These are phyloP conservation scores for Nicator chloris DNA, from an alignment of 2,113 vertebrate species.

Conservation along the genomic window DNA sequence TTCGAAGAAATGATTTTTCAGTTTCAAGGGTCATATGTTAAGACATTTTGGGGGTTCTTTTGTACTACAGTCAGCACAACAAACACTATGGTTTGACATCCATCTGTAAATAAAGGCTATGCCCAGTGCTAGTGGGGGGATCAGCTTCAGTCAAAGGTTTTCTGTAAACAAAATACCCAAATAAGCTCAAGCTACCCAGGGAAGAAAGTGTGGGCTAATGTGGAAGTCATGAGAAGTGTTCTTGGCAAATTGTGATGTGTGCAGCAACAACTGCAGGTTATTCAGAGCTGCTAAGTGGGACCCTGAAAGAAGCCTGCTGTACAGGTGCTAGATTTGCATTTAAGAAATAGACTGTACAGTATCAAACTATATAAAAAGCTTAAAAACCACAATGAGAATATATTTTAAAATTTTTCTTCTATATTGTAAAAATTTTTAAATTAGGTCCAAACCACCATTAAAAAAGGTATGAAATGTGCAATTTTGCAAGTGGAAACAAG, in stretches of 20 bases:
- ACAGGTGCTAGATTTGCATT: conserved; percentile 7
- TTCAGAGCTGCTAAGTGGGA: not conserved
- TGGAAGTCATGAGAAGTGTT: not conserved
- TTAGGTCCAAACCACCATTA: conserved; percentile 45
- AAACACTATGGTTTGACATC: conserved; percentile 5
- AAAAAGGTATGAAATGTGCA: conserved; percentile 56
- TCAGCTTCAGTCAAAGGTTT: conserved; percentile 13
- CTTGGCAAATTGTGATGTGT: not conserved
- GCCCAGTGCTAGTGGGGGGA: conserved; percentile 1
- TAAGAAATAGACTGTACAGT: conserved; percentile 59
- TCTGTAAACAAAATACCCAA: conserved; percentile 8
- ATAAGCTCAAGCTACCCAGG: not conserved
- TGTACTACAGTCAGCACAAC: not conserved
- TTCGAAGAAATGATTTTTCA: not conserved
- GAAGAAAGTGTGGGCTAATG: not conserved
- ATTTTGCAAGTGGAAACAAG: conserved; percentile 34
- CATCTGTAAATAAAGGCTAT: conserved; percentile 13
- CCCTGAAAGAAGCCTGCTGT: conserved; percentile 5
- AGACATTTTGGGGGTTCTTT: accelerated
- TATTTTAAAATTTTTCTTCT: conserved; percentile 16
- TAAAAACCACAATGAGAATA: conserved; percentile 67
- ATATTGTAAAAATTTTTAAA: conserved; percentile 50
- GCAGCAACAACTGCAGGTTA: not conserved
- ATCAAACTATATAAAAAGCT: conserved; percentile 70
- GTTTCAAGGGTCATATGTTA: not conserved